A percentile compares a stretch with the other conserved stretches of the same genome.
These are phyloP conservation scores for Megastigmus dorsalis DNA, from an alignment of 2,888 invertebrate species.

Conservation along the genomic window DNA sequence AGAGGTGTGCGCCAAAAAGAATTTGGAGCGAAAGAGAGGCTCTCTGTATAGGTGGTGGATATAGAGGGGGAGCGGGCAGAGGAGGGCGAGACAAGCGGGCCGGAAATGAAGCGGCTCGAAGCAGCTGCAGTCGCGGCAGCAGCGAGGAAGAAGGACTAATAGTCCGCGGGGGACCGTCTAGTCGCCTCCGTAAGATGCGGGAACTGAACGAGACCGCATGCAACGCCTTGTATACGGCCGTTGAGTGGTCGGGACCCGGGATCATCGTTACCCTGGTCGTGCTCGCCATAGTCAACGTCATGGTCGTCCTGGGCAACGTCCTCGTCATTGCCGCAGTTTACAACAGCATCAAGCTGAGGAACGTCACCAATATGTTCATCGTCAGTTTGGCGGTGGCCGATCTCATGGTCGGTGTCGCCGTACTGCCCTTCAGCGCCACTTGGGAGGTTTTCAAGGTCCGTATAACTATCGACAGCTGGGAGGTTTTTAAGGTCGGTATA, in stretches of 20 bases:
- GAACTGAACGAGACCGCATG: constrained; percentile 89
- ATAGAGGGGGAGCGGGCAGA: no score
- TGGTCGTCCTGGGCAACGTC: constrained; percentile 93
- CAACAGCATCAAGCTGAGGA: constrained; percentile 92
- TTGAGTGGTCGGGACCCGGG: constrained; percentile 88
- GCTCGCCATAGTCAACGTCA: constrained; percentile 88
- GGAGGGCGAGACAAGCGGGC: not conserved
- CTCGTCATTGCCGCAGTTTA: constrained; percentile 95
- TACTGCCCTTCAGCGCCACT: constrained; percentile 96
- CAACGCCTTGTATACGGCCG: constrained; percentile 86
- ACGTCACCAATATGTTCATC: constrained; percentile 97
- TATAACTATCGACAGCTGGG: no score
- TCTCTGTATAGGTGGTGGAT: no score
- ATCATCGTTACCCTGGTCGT: constrained; percentile 86
- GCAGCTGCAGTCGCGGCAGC: not conserved
- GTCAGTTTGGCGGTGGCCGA: constrained; percentile 97
- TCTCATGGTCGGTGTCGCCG: constrained; percentile 94
- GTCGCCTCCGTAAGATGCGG: constrained; percentile 79
- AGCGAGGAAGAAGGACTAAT: constrained; percentile 7
- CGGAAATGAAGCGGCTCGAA: not conserved
- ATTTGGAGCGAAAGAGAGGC: no score
- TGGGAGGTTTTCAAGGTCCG: constrained; percentile 93
- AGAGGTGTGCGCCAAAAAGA: no score
- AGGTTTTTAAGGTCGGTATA: no score
- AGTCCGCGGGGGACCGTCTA: constrained; percentile 61